Base-by-base conservation (phyloP, 2,113 vertebrate species). In the Bufo gargarizans region DNA sequence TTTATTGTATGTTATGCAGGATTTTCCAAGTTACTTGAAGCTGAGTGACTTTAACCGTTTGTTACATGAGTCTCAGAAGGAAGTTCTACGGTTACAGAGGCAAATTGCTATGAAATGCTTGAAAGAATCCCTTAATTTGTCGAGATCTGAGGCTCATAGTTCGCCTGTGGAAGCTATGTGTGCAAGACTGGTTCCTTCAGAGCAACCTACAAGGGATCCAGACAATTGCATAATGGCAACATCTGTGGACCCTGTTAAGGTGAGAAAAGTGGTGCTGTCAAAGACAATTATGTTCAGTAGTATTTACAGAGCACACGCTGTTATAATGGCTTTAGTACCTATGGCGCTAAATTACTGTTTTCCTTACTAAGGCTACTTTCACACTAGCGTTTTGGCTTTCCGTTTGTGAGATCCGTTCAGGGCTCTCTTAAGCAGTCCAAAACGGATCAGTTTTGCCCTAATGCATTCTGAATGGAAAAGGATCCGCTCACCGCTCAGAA, bases 31-130 rank as follows among this genome's bases (percentile, higher is more conserved):
- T 91, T 94, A 94, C 82, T 93, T 94, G 63, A 94, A 92, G 1
- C 7, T 94, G 91, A 88, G 89, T 11, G 96, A 97, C 90, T 97
- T 97, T 4, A 97, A 97, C 90, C 96, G 95, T 76, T 94, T 99
- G 87, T 92, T 99, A 84, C 94, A 94, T 63, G 98, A 98, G 90
- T 99, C 98, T 84, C 98, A 99, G 93, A 95, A 93, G 80, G 98
- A 99, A 92, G 98, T 99, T 81, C 81, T 99, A 85, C 94, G 98
- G 77, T 94, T 99, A 82, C 98, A 99, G 94, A 94, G 97, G 61
- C 98, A 99, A 93, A 97, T 99, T 0, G 97, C 98, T 0, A 93
- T 99, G 86, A 94, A 94, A 89, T 94, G 92, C 65, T 93, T 94
- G 92, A 92, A 90, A 92, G 94, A 92, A 49, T 90, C 91, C 8